A percentile compares a stretch with the other conserved stretches of the same genome.
These are phyloP conservation scores for Python bivittatus DNA, from an alignment of 2,113 vertebrate genomes.

Conservation along the genomic window DNA sequence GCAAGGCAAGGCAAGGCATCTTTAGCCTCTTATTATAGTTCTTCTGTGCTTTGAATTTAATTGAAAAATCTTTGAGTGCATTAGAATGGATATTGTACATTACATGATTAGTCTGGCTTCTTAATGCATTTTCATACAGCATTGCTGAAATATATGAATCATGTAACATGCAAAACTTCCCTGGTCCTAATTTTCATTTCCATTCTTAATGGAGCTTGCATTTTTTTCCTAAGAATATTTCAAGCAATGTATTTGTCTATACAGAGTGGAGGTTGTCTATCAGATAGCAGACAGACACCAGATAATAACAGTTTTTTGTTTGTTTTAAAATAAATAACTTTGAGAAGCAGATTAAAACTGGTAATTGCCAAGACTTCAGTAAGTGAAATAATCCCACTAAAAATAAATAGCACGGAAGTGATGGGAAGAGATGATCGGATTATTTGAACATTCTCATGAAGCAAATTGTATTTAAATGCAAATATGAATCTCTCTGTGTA, in stretches of 20 bases:
- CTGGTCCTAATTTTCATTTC: slow-evolving; percentile 18
- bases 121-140: slow-evolving; percentile 7
- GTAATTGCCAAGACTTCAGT: slow-evolving; percentile 36
- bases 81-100: slow-evolving; percentile 20
- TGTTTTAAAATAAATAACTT: slow-evolving; percentile 21
- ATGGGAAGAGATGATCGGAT: background rate
- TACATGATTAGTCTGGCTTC: slow-evolving; percentile 37
- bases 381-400: slow-evolving; percentile 25
- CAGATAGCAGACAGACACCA: background rate
- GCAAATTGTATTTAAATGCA: slow-evolving; percentile 52
- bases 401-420: slow-evolving; percentile 28
- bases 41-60: slow-evolving; percentile 41
- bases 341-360: slow-evolving; percentile 36
- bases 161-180: background rate
- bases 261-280: slow-evolving; percentile 16
- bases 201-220: slow-evolving; percentile 21
- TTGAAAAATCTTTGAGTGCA: slow-evolving; percentile 38
- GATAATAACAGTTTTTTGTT: slow-evolving; percentile 7
- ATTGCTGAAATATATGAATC: slow-evolving; percentile 31
- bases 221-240: background rate
- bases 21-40: background rate
- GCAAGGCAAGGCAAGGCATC: background rate
- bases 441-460: slow-evolving; percentile 4
- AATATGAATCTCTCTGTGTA: slow-evolving; percentile 12
- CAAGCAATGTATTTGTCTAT: background rate